phyloP scores from a whole-genome alignment of 2,888 invertebrate genomes.

The Hirudinaria manillensis region DNA sequence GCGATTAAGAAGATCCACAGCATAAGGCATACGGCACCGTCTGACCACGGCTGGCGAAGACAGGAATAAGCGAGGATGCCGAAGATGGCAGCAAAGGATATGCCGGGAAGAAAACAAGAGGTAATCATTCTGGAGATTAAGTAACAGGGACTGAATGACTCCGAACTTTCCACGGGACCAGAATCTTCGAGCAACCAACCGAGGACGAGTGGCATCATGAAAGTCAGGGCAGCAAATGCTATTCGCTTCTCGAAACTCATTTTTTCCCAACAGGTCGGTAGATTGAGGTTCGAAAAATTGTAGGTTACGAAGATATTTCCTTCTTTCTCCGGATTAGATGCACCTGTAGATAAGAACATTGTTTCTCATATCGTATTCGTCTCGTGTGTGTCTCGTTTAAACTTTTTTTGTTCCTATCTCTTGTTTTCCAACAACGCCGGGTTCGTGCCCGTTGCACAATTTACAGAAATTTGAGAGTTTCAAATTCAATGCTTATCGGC shows the following conservation, averaged over 20 bases:
- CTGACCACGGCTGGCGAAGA: neutral
- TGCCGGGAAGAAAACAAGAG: constrained; percentile 4
- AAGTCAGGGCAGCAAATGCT: neutral
- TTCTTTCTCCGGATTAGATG: too few species aligned
- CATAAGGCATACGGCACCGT: neutral
- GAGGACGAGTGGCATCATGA: neutral
- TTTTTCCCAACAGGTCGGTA: neutral
- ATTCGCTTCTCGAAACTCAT: neutral
- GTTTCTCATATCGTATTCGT: too few species aligned
- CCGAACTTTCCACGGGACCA: too few species aligned
- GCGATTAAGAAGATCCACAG: constrained; percentile 1
- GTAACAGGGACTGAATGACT: too few species aligned
- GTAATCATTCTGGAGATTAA: neutral
- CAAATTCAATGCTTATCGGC: too few species aligned
- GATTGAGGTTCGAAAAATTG: constrained; percentile 1
- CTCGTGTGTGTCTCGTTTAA: too few species aligned
- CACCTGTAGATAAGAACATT: too few species aligned
- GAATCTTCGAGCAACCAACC: neutral
- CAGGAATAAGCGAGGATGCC: constrained; percentile 9
- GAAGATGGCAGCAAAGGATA: constrained; percentile 11
- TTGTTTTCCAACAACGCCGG: too few species aligned
- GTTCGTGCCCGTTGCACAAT: too few species aligned
- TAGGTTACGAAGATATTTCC: neutral
- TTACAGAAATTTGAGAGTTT: too few species aligned
- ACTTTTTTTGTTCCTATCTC: too few species aligned